Base-by-base conservation (phyloP, 2,113 vertebrate species). In the Semnornis frantzii region DNA sequence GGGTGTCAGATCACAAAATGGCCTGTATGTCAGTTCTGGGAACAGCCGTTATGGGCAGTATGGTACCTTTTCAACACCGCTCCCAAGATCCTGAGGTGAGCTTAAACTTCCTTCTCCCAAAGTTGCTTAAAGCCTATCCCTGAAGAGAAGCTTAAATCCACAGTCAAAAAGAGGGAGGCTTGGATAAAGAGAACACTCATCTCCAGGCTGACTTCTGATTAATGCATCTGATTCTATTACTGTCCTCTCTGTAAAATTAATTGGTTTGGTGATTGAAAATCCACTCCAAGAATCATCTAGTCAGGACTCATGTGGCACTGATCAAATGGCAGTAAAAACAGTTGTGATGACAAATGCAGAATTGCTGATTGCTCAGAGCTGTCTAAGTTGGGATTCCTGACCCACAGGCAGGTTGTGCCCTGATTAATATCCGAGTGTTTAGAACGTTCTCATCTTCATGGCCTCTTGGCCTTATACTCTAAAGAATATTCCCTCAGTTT, bases 1-100 rank as follows among this genome's bases (percentile, higher is more conserved):
- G 96, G 95, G 99, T 97, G 92, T 97, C 98, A 8, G 98, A 99
- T 97, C 98, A 98, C 97, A 98, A 98, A 97, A 98, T 97, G 92
- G 99, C 99, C 94, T 98, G 99, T 88, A 97, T 99, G 94, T 98
- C 98, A 54, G 98, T 98, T 59, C 98, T 99, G 97, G 99, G 99
- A 91, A 97, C 98, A 85, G 80, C 97, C 28, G 42, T 97, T 64
- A 98, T 98, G 96, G 93, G 97, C 97, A 98, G 98, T 97, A 98
- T 99, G 98, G 97, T 98, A 72, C 97, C 98, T 58, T 97, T 98
- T 96, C 98, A 98, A 69, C 98, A 98, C 96, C 97, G 73, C 82
- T 98, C 97, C 37, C 98, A 99, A 95, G 98, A 99, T 80, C 98
- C 98, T 93, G 98, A 99, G 98, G 99, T 99, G 97, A 96, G 90